phyloP scores from a whole-genome alignment of 2,113 vertebrate genomes.

The Lamprologus sp. region DNA sequence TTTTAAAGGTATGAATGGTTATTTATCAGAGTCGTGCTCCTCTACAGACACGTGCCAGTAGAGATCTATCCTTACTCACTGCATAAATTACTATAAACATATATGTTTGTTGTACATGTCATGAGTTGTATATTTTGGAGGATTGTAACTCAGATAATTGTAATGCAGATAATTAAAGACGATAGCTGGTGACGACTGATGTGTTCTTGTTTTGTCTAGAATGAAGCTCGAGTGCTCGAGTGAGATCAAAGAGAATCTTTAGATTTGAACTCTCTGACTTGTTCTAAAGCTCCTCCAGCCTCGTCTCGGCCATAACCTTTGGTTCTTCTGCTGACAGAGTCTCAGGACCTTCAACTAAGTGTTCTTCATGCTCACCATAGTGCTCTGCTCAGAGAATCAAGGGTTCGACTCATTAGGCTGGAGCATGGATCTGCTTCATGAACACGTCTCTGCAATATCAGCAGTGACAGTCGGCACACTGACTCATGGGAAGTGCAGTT shows the following conservation, averaged over 20 bases:
- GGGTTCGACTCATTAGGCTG: fast-evolving
- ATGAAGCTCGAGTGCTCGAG: fast-evolving
- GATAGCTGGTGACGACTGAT: constrained; percentile 51
- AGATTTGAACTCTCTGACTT: background rate
- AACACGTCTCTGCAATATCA: fast-evolving
- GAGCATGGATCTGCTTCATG: background rate
- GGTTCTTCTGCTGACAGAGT: background rate
- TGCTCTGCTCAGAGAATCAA: background rate
- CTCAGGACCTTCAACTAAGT: background rate
- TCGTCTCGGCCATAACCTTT: background rate
- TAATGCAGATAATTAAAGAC: constrained; percentile 65
- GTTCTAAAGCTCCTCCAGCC: background rate
- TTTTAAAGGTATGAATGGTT: constrained; percentile 59
- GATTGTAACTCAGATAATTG: constrained; percentile 55
- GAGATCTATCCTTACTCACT: constrained; percentile 65
- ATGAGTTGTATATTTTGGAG: constrained; percentile 74
- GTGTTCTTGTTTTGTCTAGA: background rate
- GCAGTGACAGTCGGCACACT: background rate
- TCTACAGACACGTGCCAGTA: constrained; percentile 57
- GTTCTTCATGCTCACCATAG: fast-evolving
- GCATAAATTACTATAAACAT: constrained; percentile 65
- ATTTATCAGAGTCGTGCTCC: constrained; percentile 71
- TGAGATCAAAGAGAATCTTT: fast-evolving
- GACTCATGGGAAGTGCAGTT: background rate
- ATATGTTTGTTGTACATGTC: constrained; percentile 76